Base-by-base conservation (phyloP, 2,888 invertebrate species). In the Mythimna ferrago region DNA sequence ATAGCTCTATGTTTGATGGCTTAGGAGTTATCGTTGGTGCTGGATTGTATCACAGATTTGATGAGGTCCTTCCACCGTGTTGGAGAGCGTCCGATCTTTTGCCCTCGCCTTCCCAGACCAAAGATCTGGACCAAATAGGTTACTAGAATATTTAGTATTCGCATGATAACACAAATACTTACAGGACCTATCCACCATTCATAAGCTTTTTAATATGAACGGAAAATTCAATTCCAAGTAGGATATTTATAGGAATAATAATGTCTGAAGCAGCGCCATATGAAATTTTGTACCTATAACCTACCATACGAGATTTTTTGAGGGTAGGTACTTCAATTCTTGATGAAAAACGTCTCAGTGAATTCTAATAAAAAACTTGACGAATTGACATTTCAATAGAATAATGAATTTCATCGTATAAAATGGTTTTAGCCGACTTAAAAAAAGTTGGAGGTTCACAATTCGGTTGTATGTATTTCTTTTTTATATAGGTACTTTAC, bases 321-420 rank as follows among this genome's bases (percentile, higher is more conserved):
- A 14, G 19, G 21, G 44, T 56, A 51, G 7, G 11, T 35, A 72
- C 51, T 65, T 73, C 21, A 66, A 54, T 44, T 54, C 58, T 66
- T 57, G 57, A 67, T 67, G 61, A 73, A 51, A 73, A 66, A 62
- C 26, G 14, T 75, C 38, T 51, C 51, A 7, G 54, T 2, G 48
- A 54, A 51, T 54, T 56, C 54, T 54, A 56, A 73, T 73, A 61
- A 35, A 57, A 72, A 35, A 32, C 54, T 53, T 68, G 19, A 41
- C 41, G 11, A 68, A 53, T 65, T 41, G n/a, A 38, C 16, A 57
- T 38, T 38, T 63, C 48, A 48, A 71, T 57, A 32, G n/a, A 14
- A 51, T 14, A 32, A 41, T 9, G 21, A 62, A 71, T 48, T 48
- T 56, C 11, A 62, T 44, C 48, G 7, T 26, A 35, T 26, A n/a